Conservation (phyloP, 2,888 invertebrate genomes). For the Melangyna quadrimaculata region DNA sequence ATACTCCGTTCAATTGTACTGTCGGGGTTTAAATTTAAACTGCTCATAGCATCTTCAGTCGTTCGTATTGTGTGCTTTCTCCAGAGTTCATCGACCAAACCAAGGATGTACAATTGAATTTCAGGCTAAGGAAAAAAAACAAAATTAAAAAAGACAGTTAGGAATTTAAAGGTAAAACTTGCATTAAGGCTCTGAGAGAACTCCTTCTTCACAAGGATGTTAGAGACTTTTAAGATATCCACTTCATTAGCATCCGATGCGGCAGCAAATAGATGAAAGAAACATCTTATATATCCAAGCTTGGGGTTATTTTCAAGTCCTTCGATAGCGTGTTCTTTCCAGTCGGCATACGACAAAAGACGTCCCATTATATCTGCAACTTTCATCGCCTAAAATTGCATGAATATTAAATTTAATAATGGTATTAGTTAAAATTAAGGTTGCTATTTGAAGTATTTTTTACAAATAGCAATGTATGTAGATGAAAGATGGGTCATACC, state of each 20-base stretch:
- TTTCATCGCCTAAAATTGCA: constrained; percentile 74
- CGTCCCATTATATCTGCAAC: constrained; percentile 79
- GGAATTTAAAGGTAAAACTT: background rate
- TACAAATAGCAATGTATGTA: too few relatives aligned
- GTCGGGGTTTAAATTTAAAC: constrained; percentile 27
- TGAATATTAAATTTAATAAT: background rate
- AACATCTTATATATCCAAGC: constrained; percentile 78
- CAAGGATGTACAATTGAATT: constrained; percentile 77
- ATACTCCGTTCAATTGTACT: constrained; percentile 73
- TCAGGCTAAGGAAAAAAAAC: constrained; percentile 72
- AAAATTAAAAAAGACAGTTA: background rate
- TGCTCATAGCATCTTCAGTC: constrained; percentile 44
- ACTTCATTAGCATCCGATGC: constrained; percentile 70
- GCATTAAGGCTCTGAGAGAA: constrained; percentile 77
- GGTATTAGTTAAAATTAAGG: too few relatives aligned
- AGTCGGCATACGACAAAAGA: constrained; percentile 77
- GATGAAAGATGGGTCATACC: too few relatives aligned
- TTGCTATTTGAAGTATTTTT: too few relatives aligned
- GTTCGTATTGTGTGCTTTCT: constrained; percentile 66
- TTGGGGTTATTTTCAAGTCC: constrained; percentile 76
- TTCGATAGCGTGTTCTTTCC: constrained; percentile 78
- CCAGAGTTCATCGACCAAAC: constrained; percentile 74
- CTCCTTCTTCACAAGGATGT: constrained; percentile 74
- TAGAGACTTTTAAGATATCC: constrained; percentile 75
- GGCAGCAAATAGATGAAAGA: constrained; percentile 77